phyloP scores from a whole-genome alignment of 2,888 invertebrate genomes.

The Lepidocyrtoides sp. region DNA sequence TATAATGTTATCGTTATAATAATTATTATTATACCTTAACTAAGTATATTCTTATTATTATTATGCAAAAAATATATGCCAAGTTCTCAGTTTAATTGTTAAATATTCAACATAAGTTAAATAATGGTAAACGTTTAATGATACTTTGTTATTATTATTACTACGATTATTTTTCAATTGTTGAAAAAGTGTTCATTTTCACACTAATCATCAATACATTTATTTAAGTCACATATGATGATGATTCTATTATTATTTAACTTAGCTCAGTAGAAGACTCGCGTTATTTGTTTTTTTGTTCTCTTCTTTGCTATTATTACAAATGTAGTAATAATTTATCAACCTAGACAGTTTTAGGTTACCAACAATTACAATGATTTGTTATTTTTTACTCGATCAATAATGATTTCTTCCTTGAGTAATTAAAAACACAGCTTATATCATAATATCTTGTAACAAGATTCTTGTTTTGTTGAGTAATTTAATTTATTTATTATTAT shows the following conservation, averaged over 20 bases:
- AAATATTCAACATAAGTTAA: conserved; percentile 12
- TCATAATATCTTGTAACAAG: conserved; percentile 10
- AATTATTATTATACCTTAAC: too few relatives aligned
- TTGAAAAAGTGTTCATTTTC: conserved; percentile 71
- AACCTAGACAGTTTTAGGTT: conserved; percentile 14
- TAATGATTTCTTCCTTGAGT: conserved; percentile 1
- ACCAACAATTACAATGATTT: conserved; percentile 47
- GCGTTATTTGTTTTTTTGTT: conserved; percentile 29
- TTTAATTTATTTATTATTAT: conserved; percentile 40
- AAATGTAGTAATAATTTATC: too few relatives aligned
- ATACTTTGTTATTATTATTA: conserved; percentile 24
- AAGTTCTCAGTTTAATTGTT: conserved; percentile 57
- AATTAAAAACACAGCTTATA: conserved; percentile 3
- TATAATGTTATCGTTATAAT: background rate
- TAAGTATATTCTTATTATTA: too few relatives aligned
- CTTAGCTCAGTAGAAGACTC: background rate
- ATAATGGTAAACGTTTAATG: background rate
- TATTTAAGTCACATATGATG: conserved; percentile 49
- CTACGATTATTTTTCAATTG: conserved; percentile 42
- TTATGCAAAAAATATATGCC: conserved; percentile 56
- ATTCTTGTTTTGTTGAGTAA: conserved; percentile 42
- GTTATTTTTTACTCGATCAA: conserved; percentile 46
- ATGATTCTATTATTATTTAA: background rate
- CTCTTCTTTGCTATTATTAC: conserved; percentile 29
- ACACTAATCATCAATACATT: conserved; percentile 67